phyloP scores from a whole-genome alignment of 2,113 vertebrate species.

The Copsychus sechellarum region DNA sequence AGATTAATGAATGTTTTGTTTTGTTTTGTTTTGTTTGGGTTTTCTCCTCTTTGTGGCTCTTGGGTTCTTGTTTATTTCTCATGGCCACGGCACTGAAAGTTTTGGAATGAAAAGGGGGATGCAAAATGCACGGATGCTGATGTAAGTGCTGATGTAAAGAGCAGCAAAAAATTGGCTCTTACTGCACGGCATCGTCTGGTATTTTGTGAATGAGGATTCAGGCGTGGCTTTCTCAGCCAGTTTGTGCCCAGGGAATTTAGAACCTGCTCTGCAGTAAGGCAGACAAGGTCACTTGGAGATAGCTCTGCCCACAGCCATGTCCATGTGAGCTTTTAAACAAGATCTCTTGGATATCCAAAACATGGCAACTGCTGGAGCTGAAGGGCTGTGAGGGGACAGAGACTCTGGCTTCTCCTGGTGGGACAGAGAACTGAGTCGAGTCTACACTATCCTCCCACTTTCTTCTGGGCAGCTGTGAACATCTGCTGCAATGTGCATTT shows the following conservation, averaged over 20 bases:
- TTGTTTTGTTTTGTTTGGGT: slow-evolving; percentile 3
- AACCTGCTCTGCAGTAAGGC: not conserved
- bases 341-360: not conserved
- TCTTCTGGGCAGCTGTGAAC: not conserved
- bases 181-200: not conserved
- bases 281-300: not conserved
- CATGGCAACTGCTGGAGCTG: not conserved
- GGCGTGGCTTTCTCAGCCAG: not conserved
- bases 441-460: not conserved
- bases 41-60: not conserved
- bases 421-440: not conserved
- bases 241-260: not conserved
- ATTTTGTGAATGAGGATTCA: not conserved
- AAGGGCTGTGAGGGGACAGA: not conserved
- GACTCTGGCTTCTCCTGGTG: not conserved
- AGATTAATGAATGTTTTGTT: slow-evolving; percentile 12
- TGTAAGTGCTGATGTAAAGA: not conserved
- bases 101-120: not conserved
- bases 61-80: not conserved
- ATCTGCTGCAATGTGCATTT: not conserved
- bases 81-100: not conserved
- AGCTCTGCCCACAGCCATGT: not conserved
- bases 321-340: not conserved
- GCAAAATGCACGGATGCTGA: not conserved
- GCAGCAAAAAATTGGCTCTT: not conserved